Evolutionary conservation across 2,113 vertebrate species (phyloP).

Genomic region (pig (Sus scrofa)): T2T-Sscrofa CM000817.6:71034501-71035000

Average conservation of each 20-base stretch:
- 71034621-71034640: fast-evolving
- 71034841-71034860: background rate
- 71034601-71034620: fast-evolving
- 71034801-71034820: background rate
- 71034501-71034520: background rate
- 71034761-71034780: fast-evolving
- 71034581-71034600: fast-evolving
- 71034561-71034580: fast-evolving
- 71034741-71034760: fast-evolving
- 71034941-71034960: background rate
- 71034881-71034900: background rate
- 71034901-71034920: background rate
- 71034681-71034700: too few species aligned
- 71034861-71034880: fast-evolving
- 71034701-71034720: fast-evolving
- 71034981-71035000: background rate
- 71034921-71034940: background rate
- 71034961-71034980: background rate
- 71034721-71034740: fast-evolving
- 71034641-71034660: background rate
- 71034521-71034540: background rate
- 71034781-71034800: fast-evolving
- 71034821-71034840: fast-evolving
- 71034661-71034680: background rate
- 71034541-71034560: background rate